Percentiles rank a stretch among this genome's conserved stretches.
These are phyloP conservation scores for Lasaia peninsularis DNA, from an alignment of 1,140 invertebrate species.

Conservation along the genomic window DNA sequence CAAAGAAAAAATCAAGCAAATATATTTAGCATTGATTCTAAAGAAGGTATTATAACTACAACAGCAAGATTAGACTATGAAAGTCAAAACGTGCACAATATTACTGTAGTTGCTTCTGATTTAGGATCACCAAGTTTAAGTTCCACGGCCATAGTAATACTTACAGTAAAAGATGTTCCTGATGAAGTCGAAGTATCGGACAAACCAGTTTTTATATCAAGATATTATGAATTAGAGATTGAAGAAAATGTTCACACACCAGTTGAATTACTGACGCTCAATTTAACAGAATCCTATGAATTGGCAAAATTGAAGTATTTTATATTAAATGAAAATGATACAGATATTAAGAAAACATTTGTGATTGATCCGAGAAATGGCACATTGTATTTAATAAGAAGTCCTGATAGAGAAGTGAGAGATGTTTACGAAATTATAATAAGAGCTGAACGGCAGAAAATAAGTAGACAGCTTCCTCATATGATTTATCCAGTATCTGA, in stretches of 20 bases:
- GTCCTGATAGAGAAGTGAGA: slow-evolving; percentile 83
- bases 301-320: slow-evolving; percentile 79
- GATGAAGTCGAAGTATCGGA: slow-evolving; percentile 76
- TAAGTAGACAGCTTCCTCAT: slow-evolving; percentile 81
- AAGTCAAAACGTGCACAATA: slow-evolving; percentile 81
- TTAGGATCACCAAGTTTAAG: slow-evolving; percentile 88
- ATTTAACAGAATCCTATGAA: slow-evolving; percentile 80
- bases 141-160: slow-evolving; percentile 84
- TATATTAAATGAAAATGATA: slow-evolving; percentile 78
- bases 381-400: slow-evolving; percentile 82
- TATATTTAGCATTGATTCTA: slow-evolving; percentile 87
- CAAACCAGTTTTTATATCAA: slow-evolving; percentile 82
- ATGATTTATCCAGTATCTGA: slow-evolving; percentile 86
- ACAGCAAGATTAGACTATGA: slow-evolving; percentile 86
- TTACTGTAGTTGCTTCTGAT: slow-evolving; percentile 90
- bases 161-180: slow-evolving; percentile 82
- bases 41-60: slow-evolving; percentile 88
- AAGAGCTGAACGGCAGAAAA: slow-evolving; percentile 82
- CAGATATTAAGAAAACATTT: slow-evolving; percentile 79
- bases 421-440: slow-evolving; percentile 83
- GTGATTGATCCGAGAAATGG: slow-evolving; percentile 85
- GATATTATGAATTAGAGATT: slow-evolving; percentile 88
- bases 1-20: slow-evolving; percentile 80
- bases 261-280: slow-evolving; percentile 82
- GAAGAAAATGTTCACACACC: slow-evolving; percentile 86